Evolutionary conservation across 2,797 vertebrate species (phyloP), one percentile per base, ranked within the genome.

Genomic region (Gorsachius magnificus): DNA sequence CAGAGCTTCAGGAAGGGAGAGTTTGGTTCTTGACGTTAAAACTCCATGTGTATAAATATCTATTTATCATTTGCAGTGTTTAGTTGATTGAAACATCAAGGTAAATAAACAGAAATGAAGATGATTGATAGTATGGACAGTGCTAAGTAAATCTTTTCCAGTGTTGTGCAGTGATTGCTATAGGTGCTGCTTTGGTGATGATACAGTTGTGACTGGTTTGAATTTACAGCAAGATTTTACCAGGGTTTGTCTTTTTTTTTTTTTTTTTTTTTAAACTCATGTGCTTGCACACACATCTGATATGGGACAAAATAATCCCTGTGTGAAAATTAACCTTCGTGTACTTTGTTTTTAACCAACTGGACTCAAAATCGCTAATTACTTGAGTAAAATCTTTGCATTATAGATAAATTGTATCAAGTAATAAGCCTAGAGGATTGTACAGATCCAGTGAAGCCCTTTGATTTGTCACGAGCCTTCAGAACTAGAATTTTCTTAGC

Each of bases 401-500:
- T 77, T 87, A 28, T 21, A 91, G 74, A 53, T 84, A 89, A 78
- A 65, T 33, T 28, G 43, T 78, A 71, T 69, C 79, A 76, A 64
- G 68, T 74, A 85, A 60, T 83, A 89, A 85, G 57, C 68, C n/a
- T 48, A 71, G 68, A 71, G 64, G 60, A 77, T 54, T 89, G 57
- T 38, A 54, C 36, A 71, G 60, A 61, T 57, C 64, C 45, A 41
- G 63, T 63, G 76, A 88, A 95, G 33, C 45, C 56, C 21, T 84
- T 91, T 64, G 50, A 61, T 87, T 90, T 74, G 66, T 85, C 71
- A 74, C 17, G 61, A 78, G 50, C 51, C 46, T 69, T 60, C 43
- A 89, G 29, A 38, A 71, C 71, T 94, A 61, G 57, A 71, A 75
- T 91, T 91, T 96, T 94, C 75, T 71, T 75, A 36, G n/a, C 26